A percentile compares a stretch with the other conserved stretches of the same genome.
Evolutionary conservation across 2,113 vertebrate genomes (phyloP).

Genomic region (Ochotona curzoniae): DNA sequence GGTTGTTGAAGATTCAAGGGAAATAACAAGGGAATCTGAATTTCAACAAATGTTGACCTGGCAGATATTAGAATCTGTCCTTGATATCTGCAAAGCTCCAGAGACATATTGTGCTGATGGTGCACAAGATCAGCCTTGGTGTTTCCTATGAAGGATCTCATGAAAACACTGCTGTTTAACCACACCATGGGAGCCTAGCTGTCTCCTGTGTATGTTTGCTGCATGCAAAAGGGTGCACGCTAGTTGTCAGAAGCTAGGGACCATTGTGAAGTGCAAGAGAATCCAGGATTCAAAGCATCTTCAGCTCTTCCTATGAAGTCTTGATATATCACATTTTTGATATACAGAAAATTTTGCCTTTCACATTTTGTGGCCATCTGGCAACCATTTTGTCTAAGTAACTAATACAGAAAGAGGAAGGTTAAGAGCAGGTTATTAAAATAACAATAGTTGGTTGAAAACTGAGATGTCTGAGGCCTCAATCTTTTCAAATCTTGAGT

Average conservation of each 20-base stretch:
- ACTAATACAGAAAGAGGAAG: not conserved
- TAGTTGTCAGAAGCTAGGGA: not conserved
- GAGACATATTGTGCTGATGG: not conserved
- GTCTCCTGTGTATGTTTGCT: not conserved
- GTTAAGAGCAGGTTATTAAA: not conserved
- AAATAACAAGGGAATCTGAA: not conserved
- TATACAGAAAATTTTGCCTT: not conserved
- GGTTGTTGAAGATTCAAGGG: not conserved
- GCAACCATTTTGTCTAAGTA: not conserved
- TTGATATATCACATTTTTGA: not conserved
- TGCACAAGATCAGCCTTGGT: not conserved
- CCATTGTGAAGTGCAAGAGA: not conserved
- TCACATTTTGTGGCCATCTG: not conserved
- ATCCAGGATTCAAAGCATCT: not conserved
- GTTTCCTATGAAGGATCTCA: not conserved
- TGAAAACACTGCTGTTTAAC: not conserved
- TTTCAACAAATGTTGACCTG: too few species aligned
- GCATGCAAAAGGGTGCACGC: not conserved
- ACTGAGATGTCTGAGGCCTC: not conserved
- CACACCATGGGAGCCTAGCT: not conserved
- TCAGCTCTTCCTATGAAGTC: not conserved
- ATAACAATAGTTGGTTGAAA: not conserved
- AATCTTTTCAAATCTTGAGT: not conserved
- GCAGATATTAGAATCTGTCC: not conserved
- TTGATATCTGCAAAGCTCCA: not conserved